Percentiles rank a stretch among this genome's conserved stretches.
phyloP scores from a whole-genome alignment of 2,797 vertebrate species.

The Hoplostethus atlanticus region DNA sequence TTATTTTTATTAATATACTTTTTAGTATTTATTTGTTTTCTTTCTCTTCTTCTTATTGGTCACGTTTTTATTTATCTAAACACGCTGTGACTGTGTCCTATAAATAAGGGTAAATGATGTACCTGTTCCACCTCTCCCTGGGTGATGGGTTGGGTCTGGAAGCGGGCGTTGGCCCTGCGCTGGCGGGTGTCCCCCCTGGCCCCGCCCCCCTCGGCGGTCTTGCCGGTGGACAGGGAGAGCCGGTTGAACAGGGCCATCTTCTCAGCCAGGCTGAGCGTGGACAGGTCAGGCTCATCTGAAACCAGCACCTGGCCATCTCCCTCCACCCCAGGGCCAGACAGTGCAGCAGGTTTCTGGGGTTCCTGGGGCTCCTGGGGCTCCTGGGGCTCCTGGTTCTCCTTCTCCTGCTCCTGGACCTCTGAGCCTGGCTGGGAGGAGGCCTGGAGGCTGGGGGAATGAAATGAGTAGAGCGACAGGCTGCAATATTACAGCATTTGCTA shows the following conservation, averaged over 20 bases:
- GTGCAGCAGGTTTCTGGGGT: conserved; percentile 38
- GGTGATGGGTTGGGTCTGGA: conserved; percentile 97
- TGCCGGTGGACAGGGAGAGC: conserved; percentile 83
- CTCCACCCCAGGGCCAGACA: conserved; percentile 30
- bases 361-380: conserved; percentile 30
- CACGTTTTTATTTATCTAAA: neutral
- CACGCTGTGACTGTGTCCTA: too few relatives aligned
- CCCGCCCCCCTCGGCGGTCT: conserved; percentile 68
- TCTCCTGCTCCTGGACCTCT: conserved; percentile 79
- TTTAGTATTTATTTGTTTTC: neutral
- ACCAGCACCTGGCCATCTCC: conserved; percentile 55
- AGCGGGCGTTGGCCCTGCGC: conserved; percentile 91
- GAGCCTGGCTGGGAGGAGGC: conserved; percentile 87
- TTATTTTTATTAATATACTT: neutral
- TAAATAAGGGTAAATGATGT: conserved; percentile 26
- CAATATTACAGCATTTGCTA: too few relatives aligned
- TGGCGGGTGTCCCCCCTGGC: conserved; percentile 85
- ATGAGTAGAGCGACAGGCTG: conserved; percentile 4
- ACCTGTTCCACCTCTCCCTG: conserved; percentile 96
- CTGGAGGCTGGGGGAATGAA: conserved; percentile 85
- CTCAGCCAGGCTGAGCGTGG: conserved; percentile 91
- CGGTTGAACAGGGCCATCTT: conserved; percentile 99
- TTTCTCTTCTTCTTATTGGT: neutral
- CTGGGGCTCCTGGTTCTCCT: too few relatives aligned
- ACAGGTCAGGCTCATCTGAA: conserved; percentile 91